phyloP scores from a whole-genome alignment of 2,113 vertebrate species.

The Athene cunicularia region DNA sequence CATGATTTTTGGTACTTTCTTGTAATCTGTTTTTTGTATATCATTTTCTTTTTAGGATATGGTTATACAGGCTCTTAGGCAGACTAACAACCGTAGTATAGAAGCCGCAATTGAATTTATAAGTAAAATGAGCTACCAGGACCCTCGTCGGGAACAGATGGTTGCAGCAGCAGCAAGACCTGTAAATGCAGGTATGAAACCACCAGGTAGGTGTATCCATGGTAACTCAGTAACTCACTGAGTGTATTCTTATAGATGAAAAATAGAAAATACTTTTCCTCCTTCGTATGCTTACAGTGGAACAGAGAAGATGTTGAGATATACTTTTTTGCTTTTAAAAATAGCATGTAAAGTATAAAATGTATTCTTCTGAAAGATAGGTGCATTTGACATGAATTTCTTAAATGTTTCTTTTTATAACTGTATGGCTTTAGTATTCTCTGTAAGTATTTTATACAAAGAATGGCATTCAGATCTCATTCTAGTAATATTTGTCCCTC shows the following conservation, averaged over 20 bases:
- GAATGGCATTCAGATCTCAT: not conserved
- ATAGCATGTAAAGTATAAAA: not conserved
- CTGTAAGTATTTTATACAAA: not conserved
- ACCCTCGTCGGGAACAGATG: conserved; percentile 89
- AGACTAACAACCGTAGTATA: conserved; percentile 87
- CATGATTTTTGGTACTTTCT: not conserved
- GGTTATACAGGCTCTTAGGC: conserved; percentile 85
- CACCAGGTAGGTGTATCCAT: conserved; percentile 78
- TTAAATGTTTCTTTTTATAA: not conserved
- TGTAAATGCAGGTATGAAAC: conserved; percentile 82
- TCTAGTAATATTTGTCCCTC: not conserved
- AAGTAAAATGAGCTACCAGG: conserved; percentile 94
- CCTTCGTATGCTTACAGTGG: not conserved
- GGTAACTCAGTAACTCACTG: not conserved
- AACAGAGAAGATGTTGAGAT: not conserved
- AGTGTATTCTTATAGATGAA: not conserved
- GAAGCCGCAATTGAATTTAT: conserved; percentile 90
- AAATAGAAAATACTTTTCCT: not conserved
- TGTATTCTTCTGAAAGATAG: not conserved
- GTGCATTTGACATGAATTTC: not conserved
- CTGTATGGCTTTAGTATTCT: not conserved
- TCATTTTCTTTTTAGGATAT: conserved; percentile 80
- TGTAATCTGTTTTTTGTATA: not conserved
- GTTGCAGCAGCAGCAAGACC: conserved; percentile 81
- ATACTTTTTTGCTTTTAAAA: not conserved